Conservation (phyloP, 2,113 vertebrate genomes). For the Lasiurus borealis region DNA sequence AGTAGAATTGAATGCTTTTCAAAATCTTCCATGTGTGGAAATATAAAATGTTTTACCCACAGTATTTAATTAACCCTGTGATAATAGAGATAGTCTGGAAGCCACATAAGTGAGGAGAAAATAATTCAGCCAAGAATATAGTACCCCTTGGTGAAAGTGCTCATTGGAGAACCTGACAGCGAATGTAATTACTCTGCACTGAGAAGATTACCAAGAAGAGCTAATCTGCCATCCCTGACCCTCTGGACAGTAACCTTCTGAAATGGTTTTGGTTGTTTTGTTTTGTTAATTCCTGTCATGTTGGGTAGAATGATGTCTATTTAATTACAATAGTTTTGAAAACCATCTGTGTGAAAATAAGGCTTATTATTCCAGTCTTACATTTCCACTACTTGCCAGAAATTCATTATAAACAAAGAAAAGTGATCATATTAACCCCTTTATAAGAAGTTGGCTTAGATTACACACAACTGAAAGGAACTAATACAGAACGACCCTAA, state of each 20-base stretch:
- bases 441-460: background rate
- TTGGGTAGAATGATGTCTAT: background rate
- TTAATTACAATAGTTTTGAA: slow-evolving; percentile 10
- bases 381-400: background rate
- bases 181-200: background rate
- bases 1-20: slow-evolving; percentile 53
- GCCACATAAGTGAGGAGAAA: background rate
- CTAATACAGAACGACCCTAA: background rate
- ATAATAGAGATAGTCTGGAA: background rate
- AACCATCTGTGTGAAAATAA: background rate
- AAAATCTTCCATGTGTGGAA: slow-evolving; percentile 60
- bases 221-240: background rate
- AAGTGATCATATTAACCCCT: background rate
- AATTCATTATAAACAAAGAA: background rate
- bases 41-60: background rate
- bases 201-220: background rate
- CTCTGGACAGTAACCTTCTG: background rate
- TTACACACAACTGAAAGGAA: background rate
- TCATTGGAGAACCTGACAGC: background rate
- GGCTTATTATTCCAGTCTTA: slow-evolving; percentile 10
- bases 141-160: background rate
- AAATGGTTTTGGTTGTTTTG: background rate
- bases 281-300: background rate
- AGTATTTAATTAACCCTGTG: slow-evolving; percentile 39
- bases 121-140: background rate